Evolutionary conservation across 2,797 vertebrate species (phyloP).

Genomic region (Myotis pilosus): DNA sequence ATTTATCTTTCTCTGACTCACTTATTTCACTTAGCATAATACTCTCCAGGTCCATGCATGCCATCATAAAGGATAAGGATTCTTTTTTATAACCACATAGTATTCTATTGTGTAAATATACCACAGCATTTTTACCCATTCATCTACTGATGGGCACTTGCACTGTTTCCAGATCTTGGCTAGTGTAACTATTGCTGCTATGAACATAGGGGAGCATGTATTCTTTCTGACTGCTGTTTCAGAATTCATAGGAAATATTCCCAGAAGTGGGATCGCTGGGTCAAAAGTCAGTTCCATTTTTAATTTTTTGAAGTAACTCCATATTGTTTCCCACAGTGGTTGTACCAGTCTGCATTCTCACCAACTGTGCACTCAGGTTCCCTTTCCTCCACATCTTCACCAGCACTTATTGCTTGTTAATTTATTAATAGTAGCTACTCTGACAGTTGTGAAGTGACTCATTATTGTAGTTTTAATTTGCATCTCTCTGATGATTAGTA

Average conservation of each 20-base stretch:
- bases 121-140: neutral
- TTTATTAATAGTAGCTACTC: neutral
- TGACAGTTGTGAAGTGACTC: neutral
- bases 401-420: neutral
- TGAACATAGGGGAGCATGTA: neutral
- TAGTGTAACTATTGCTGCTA: neutral
- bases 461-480: neutral
- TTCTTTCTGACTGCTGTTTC: neutral
- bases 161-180: neutral
- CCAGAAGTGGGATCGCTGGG: neutral
- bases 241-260: neutral
- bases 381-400: neutral
- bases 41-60: neutral
- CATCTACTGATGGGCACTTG: neutral
- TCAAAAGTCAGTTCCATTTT: neutral
- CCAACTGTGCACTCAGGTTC: neutral
- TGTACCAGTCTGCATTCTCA: neutral
- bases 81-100: neutral
- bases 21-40: neutral
- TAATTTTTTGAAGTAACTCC: neutral
- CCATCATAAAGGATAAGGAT: neutral
- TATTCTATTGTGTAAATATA: neutral
- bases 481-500: neutral
- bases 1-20: neutral
- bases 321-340: neutral